Base-by-base conservation (phyloP, 2,113 vertebrate genomes). In the Ceyx cyanopectus region DNA sequence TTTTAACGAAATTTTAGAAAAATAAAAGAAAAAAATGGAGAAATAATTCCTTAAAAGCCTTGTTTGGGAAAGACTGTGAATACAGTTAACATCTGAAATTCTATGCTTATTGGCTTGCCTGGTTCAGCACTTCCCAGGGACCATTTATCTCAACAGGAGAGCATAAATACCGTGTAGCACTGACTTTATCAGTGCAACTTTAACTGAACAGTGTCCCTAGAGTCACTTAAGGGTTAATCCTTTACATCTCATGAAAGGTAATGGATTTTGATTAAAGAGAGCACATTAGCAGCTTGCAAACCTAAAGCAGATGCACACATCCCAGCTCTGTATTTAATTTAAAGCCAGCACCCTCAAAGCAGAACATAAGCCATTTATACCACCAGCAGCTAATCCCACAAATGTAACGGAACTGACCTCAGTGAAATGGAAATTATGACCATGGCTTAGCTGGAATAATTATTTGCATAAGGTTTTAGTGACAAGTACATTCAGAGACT, bases 11-110 rank as follows among this genome's bases (percentile, higher is more conserved):
- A 21, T 87, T 60, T 30, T 40, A 50, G 51, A 85, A 74, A 68
- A 45, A 37, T 65, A 63, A 68, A n/a, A 63, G 41, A 63, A 41
- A 75, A 74, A 34, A 73, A 68, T 1, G 20, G 62, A 81, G 53
- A 90, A 94, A 91, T 93, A 94, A 96, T 93, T 86, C 79, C 80
- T 88, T 89, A 48, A 91, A 70, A 94, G 34, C 23, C 62, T 61
- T 43, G 67, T 86, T 91, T 97, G 73, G 77, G 92, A 85, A 87
- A 81, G 67, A 81, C 90, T 75, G 48, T 62, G 93, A 86, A 94
- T 90, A 90, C 72, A 87, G 92, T 95, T 96, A 96, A 96, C 88
- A 80, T 88, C 72, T 90, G 93, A 97, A 96, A 92, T 92, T 50
- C 87, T 89, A 60, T 88, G 69, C 92, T 90, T 94, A 81, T 82